Evolutionary conservation across 2,888 invertebrate genomes (phyloP).

Genomic region (Spilosoma lubricipeda): DNA sequence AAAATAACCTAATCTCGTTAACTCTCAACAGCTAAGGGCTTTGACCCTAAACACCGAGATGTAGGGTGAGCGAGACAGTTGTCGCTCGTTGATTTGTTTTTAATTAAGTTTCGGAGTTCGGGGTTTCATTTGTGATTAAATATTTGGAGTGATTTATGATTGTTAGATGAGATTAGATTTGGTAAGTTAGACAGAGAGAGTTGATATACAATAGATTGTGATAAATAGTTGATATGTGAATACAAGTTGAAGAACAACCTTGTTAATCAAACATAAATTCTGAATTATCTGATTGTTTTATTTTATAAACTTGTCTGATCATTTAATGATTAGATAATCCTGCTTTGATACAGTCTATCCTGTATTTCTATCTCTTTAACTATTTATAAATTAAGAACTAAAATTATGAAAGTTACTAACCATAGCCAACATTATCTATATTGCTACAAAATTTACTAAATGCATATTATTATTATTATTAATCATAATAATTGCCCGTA

Average conservation of each 20-base stretch:
- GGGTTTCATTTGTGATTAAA: constrained; percentile 50
- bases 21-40: constrained; percentile 62
- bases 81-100: constrained; percentile 51
- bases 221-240: constrained; percentile 7
- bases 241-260: constrained; percentile 3
- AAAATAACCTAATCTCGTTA: constrained; percentile 65
- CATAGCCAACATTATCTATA: not conserved
- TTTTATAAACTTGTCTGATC: not conserved
- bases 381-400: not conserved
- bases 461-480: too few species aligned
- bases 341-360: not conserved
- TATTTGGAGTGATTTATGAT: constrained; percentile 52
- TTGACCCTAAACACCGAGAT: constrained; percentile 55
- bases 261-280: not conserved
- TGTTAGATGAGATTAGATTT: constrained; percentile 45
- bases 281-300: not conserved
- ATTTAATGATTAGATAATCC: not conserved
- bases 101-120: constrained; percentile 52
- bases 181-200: constrained; percentile 11
- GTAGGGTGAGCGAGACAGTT: constrained; percentile 51
- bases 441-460: not conserved
- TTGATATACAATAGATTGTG: constrained; percentile 13
- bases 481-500: too few species aligned
- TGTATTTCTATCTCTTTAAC: not conserved
- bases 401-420: not conserved